Base-by-base conservation (phyloP, 2,797 vertebrate species). In the Chelon labrosus region DNA sequence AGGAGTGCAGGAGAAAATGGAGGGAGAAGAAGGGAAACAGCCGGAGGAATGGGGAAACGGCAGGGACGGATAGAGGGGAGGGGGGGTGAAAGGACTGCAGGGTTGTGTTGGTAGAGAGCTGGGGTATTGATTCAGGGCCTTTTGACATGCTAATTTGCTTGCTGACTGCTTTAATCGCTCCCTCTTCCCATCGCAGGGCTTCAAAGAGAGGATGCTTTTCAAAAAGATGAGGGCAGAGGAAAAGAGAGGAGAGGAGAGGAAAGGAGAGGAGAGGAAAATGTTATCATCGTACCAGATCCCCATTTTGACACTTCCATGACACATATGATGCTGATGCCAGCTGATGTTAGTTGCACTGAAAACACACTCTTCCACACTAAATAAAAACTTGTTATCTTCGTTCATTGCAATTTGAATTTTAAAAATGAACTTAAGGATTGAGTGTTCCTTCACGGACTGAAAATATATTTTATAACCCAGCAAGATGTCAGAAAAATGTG, bases 131-230 rank as follows among this genome's bases (percentile, higher is more conserved):
- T 96, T 95, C 75, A 1, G 68, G 69, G 88, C 89, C 95, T 94
- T 96, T 96, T 96, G 94, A 95, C 92, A 96, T 95, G 94, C 89
- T 96, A 95, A 96, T 96, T 93, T 94, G 80, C 93, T 95, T 85
- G 88, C 88, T 88, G 90, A 93, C 92, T 91, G 93, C 93, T 95
- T 95, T 94, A 92, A 91, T 91, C 92, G 89, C 90, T 93, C 87
- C 55, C 86, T 88, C 92, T 91, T 89, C 90, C 90, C 93, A 93
- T 91, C 68, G 49, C 83, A 7, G 76, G 31, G 89, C 95, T 96
- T 96, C 95, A 96, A 97, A 96, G 95, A 81, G 87, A 80, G 87
- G 93, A 92, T 90, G 92, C 88, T 93, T 96, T 95, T 94, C 88
- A 94, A 93, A 90, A 94, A 92, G 82, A 83, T 58, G 22, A 59